These are phyloP conservation scores for Perizoma affinitatum DNA, from an alignment of 2,888 invertebrate genomes.

Conservation along the genomic window DNA sequence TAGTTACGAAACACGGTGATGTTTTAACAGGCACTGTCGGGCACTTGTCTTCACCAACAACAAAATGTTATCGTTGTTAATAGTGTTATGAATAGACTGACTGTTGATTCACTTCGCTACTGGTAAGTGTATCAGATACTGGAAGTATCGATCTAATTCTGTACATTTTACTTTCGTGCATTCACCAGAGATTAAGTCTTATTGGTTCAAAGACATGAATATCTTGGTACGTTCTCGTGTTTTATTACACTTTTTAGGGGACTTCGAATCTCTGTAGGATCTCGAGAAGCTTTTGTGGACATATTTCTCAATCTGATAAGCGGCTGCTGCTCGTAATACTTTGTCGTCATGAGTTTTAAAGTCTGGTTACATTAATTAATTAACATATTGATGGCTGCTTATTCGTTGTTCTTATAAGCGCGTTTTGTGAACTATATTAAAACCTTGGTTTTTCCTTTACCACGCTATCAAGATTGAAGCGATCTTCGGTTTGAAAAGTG, in stretches of 20 bases:
- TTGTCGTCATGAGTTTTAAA: background rate
- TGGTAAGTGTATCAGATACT: slow-evolving; percentile 41
- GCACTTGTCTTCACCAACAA: slow-evolving; percentile 51
- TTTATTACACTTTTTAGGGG: slow-evolving; percentile 14
- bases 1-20: slow-evolving; percentile 41
- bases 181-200: slow-evolving; percentile 13
- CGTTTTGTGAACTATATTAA: slow-evolving; percentile 3
- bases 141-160: slow-evolving; percentile 15
- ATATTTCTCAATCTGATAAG: slow-evolving; percentile 17
- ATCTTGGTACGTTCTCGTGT: slow-evolving; percentile 4
- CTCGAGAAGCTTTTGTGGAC: slow-evolving; percentile 7
- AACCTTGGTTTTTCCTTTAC: background rate
- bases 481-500: slow-evolving; percentile 32
- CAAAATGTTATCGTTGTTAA: slow-evolving; percentile 38
- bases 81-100: slow-evolving; percentile 45
- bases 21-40: slow-evolving; percentile 46
- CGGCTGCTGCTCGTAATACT: background rate
- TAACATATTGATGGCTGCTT: slow-evolving; percentile 17
- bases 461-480: slow-evolving; percentile 14
- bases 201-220: slow-evolving; percentile 8
- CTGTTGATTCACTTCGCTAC: slow-evolving; percentile 48
- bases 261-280: slow-evolving; percentile 12
- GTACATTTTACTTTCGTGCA: slow-evolving; percentile 12
- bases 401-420: background rate
- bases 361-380: slow-evolving; percentile 13